Conservation (phyloP, 1,140 invertebrate species). For the Sesamia nonagrioides region DNA sequence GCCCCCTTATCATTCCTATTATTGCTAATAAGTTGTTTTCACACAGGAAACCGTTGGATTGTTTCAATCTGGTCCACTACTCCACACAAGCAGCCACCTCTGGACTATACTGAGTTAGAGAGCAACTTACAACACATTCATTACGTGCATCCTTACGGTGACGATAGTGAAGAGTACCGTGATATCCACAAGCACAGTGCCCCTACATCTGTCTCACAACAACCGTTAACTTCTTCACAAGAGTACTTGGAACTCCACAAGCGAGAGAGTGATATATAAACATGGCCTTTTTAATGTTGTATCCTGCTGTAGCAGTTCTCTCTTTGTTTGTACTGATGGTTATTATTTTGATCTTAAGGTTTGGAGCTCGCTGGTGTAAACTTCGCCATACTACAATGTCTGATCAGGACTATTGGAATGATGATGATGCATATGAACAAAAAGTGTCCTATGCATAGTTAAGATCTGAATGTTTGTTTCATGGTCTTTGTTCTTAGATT, state of each 20-base stretch:
- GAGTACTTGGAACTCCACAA: conserved; percentile 93
- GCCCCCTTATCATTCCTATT: neutral
- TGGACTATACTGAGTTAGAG: conserved; percentile 93
- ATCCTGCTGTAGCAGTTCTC: conserved; percentile 91
- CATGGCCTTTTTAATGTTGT: conserved; percentile 92
- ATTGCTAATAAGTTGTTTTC: conserved; percentile 43
- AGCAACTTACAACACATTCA: conserved; percentile 75
- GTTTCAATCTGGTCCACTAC: conserved; percentile 94
- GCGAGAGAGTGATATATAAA: conserved; percentile 94
- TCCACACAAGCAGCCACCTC: conserved; percentile 93
- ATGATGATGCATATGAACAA: conserved; percentile 79
- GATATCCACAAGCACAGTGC: conserved; percentile 64
- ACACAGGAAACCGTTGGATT: conserved; percentile 93
- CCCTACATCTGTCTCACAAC: conserved; percentile 73
- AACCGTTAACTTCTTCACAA: conserved; percentile 81
- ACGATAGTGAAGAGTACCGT: conserved; percentile 68
- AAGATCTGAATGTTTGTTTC: neutral
- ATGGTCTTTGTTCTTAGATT: neutral
- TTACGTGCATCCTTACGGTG: conserved; percentile 66
- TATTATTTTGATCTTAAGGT: conserved; percentile 92
- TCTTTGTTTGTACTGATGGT: conserved; percentile 92
- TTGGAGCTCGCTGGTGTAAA: conserved; percentile 90
- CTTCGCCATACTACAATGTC: conserved; percentile 89
- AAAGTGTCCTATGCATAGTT: conserved; percentile 79
- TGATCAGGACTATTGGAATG: conserved; percentile 77